These are phyloP conservation scores for Drosophila pseudoananassae DNA, from an alignment of 1,140 invertebrate genomes.

Conservation along the genomic window DNA sequence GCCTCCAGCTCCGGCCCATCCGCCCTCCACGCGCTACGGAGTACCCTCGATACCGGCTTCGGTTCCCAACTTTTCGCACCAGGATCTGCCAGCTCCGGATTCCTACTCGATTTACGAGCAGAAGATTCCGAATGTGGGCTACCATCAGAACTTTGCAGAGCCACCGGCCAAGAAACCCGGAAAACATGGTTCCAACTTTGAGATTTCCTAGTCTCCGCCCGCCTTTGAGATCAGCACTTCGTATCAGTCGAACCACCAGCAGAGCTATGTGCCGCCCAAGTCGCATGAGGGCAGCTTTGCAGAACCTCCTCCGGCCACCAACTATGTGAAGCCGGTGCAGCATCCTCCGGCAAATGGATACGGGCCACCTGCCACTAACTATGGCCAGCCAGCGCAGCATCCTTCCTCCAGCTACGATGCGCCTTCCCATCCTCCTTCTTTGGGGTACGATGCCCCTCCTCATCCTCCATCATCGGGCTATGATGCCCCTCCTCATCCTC, in stretches of 20 bases:
- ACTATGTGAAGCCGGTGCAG: slow-evolving; percentile 23
- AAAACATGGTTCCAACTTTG: slow-evolving; percentile 36
- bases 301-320: slow-evolving; percentile 22
- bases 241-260: slow-evolving; percentile 42
- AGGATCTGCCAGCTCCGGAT: slow-evolving; percentile 31
- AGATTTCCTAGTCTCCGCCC: slow-evolving; percentile 73
- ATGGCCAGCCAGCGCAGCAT: slow-evolving; percentile 7
- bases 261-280: slow-evolving; percentile 41
- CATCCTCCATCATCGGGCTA: slow-evolving; percentile 6
- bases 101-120: slow-evolving; percentile 70
- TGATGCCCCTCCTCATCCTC: slow-evolving; percentile 8
- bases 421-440: slow-evolving; percentile 12
- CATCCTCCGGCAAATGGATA: slow-evolving; percentile 12
- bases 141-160: slow-evolving; percentile 68
- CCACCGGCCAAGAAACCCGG: slow-evolving; percentile 40
- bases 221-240: slow-evolving; percentile 73
- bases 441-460: slow-evolving; percentile 9
- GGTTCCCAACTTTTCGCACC: slow-evolving; percentile 28
- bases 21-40: slow-evolving; percentile 35
- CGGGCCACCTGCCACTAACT: slow-evolving; percentile 2
- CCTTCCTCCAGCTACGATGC: slow-evolving; percentile 10
- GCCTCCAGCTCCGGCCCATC: slow-evolving; percentile 8
- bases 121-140: slow-evolving; percentile 67
- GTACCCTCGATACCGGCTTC: slow-evolving; percentile 40
- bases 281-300: slow-evolving; percentile 6